Conservation (phyloP, 1,140 invertebrate species). For the Magallana angulata region DNA sequence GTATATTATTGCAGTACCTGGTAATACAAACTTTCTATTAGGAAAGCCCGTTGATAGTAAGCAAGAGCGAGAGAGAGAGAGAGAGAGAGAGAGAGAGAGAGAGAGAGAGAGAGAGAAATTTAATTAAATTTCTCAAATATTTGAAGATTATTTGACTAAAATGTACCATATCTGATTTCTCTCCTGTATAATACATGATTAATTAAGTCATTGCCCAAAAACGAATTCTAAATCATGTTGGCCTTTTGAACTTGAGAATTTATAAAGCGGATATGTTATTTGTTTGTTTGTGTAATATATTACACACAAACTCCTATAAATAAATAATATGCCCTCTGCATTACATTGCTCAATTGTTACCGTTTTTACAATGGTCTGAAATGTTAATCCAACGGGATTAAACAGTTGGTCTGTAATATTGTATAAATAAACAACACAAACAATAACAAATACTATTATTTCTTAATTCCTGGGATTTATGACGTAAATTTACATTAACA, state of each 20-base stretch:
- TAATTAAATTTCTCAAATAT: neutral
- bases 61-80: constrained; percentile 30
- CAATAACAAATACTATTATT: neutral
- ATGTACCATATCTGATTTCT: too few species aligned
- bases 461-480: neutral
- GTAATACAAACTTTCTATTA: too few species aligned
- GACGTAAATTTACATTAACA: neutral
- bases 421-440: constrained; percentile 2
- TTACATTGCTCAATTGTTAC: too few species aligned
- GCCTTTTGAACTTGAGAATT: neutral
- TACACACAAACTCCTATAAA: too few species aligned
- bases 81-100: neutral
- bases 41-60: too few species aligned
- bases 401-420: constrained; percentile 9
- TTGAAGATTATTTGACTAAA: neutral
- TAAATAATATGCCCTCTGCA: too few species aligned
- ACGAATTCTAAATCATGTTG: neutral
- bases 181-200: too few species aligned
- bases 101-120: neutral
- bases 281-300: neutral
- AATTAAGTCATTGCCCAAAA: too few species aligned
- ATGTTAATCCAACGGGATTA: neutral
- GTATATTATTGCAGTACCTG: too few species aligned
- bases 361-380: neutral
- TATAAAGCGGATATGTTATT: too few species aligned